Evolutionary conservation across 2,888 invertebrate genomes (phyloP).

Genomic region (Mactromeris polynyma): DNA sequence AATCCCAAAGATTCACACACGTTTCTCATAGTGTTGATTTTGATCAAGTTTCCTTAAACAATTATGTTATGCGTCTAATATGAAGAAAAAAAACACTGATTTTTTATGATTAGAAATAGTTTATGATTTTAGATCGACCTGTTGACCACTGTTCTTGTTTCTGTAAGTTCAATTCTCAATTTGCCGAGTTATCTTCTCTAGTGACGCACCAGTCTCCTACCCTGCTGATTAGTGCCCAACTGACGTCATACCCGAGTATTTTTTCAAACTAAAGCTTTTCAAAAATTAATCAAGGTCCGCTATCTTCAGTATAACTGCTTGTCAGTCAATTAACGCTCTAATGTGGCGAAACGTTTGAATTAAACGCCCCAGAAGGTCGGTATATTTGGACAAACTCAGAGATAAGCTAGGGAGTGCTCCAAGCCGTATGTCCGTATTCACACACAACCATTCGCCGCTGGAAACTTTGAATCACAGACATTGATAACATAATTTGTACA

Average conservation of each 20-base stretch:
- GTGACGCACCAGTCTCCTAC: neutral
- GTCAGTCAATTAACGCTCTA: constrained; percentile 19
- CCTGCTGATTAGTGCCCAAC: neutral
- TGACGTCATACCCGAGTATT: constrained; percentile 18
- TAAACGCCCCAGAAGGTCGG: constrained; percentile 15
- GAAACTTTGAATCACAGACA: neutral
- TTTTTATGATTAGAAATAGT: neutral
- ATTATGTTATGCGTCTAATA: neutral
- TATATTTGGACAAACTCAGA: constrained; percentile 3
- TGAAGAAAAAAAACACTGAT: neutral
- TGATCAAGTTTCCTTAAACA: neutral
- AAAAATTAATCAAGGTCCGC: constrained; percentile 23
- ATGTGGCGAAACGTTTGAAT: constrained; percentile 25
- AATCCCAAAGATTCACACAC: neutral
- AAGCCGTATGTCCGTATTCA: constrained; percentile 23
- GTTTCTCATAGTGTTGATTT: neutral
- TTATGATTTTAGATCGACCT: neutral
- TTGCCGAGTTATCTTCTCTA: neutral
- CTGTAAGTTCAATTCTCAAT: neutral
- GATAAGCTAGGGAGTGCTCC: constrained; percentile 9
- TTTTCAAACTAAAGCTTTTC: neutral
- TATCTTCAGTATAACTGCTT: constrained; percentile 1
- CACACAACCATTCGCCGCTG: neutral
- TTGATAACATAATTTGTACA: neutral
- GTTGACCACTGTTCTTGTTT: neutral